These are phyloP conservation scores for Dipodomys stephensi DNA, from an alignment of 2,113 vertebrate genomes.

Conservation along the genomic window DNA sequence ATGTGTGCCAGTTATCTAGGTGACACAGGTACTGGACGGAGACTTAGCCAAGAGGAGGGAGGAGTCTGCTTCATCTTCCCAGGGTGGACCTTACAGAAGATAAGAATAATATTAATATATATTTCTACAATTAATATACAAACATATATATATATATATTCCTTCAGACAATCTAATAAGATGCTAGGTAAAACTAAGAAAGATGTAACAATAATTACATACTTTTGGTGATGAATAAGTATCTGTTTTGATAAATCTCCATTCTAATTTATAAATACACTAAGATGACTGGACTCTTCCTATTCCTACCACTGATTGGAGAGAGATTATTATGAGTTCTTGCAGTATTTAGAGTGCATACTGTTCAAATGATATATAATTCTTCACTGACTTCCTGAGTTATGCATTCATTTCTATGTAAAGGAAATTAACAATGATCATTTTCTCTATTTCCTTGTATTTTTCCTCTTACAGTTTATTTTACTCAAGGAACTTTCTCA, in stretches of 20 bases:
- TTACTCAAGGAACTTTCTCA: neutral
- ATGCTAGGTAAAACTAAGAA: neutral
- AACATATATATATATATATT: neutral
- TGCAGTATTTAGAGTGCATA: rapidly evolving
- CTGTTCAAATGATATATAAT: neutral
- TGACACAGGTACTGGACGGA: too few species aligned
- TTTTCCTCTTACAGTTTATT: neutral
- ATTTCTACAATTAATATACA: too few species aligned
- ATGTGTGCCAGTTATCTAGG: too few species aligned
- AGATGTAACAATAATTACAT: neutral
- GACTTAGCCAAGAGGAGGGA: too few species aligned
- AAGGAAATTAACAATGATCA: neutral
- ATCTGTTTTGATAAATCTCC: too few species aligned
- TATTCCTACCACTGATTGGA: neutral
- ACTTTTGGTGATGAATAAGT: neutral
- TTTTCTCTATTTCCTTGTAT: neutral
- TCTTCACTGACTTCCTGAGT: neutral
- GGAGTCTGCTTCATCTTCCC: too few species aligned
- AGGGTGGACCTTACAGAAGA: too few species aligned
- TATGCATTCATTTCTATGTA: neutral
- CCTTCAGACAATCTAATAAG: neutral
- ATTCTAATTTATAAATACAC: neutral
- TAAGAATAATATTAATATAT: too few species aligned
- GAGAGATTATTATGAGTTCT: neutral
- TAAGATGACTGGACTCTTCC: rapidly evolving